phyloP scores from a whole-genome alignment of 2,888 invertebrate genomes.

The Agrenia bidenticulata region DNA sequence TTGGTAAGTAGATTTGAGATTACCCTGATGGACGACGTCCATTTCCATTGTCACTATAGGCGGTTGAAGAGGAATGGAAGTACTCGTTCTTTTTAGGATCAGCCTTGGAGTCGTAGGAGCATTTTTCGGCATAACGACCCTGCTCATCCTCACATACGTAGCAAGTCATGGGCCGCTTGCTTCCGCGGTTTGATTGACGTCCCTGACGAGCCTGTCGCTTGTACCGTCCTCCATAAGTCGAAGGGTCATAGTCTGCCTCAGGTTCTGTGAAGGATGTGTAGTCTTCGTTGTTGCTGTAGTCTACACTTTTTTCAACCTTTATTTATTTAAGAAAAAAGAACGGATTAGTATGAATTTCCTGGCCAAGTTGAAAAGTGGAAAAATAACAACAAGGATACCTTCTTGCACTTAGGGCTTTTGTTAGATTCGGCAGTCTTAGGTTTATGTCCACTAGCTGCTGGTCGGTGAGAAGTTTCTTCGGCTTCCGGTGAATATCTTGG shows the following conservation, averaged over 20 bases:
- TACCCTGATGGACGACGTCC: constrained; percentile 46
- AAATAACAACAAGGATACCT: too few relatives aligned
- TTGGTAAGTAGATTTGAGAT: constrained; percentile 2
- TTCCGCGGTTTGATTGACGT: constrained; percentile 25
- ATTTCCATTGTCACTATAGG: constrained; percentile 46
- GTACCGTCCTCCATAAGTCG: constrained; percentile 53
- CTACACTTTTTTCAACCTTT: constrained; percentile 53
- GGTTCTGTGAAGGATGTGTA: constrained; percentile 43
- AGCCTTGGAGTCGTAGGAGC: constrained; percentile 68
- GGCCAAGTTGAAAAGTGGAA: too few relatives aligned
- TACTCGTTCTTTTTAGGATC: constrained; percentile 59
- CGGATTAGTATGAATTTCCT: too few relatives aligned
- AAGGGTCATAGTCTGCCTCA: constrained; percentile 49
- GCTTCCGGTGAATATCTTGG: constrained; percentile 40
- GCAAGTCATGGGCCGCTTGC: constrained; percentile 53
- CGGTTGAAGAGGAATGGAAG: constrained; percentile 52
- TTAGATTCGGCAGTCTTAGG: constrained; percentile 46
- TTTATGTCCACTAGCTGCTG: constrained; percentile 35
- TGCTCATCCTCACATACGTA: constrained; percentile 64
- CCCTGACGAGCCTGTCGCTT: constrained; percentile 59
- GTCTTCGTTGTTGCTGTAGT: constrained; percentile 43
- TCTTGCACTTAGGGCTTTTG: constrained; percentile 53
- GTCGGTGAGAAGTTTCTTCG: constrained; percentile 46
- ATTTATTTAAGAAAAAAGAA: neutral
- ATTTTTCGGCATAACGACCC: constrained; percentile 63